These are phyloP conservation scores for Caerostris extrusa DNA, from an alignment of 1,140 invertebrate species.

Conservation along the genomic window DNA sequence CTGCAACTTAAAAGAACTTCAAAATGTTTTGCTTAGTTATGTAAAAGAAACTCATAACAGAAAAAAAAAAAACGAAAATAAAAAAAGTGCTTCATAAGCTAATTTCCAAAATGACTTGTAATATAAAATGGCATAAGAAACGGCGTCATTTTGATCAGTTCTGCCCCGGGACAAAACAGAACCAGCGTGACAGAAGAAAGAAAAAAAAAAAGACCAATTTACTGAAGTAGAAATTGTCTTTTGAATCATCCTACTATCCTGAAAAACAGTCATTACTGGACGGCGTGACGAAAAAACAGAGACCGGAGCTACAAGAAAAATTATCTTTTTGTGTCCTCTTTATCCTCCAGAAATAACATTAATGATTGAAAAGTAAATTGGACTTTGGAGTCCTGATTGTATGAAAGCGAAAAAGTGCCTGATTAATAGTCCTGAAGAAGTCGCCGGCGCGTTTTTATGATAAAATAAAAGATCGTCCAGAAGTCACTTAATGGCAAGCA, in stretches of 20 bases:
- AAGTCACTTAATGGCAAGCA: constrained; percentile 24
- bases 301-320: constrained; percentile 7
- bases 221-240: constrained; percentile 12
- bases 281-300: not conserved
- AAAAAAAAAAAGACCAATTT: constrained; percentile 32
- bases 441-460: constrained; percentile 25
- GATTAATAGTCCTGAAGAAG: constrained; percentile 50
- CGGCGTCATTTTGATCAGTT: constrained; percentile 36
- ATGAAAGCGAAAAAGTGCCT: not conserved
- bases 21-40: not conserved
- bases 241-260: constrained; percentile 9
- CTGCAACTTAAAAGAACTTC: not conserved
- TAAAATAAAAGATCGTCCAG: constrained; percentile 45
- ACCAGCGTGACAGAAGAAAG: not conserved
- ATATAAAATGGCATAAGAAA: constrained; percentile 45
- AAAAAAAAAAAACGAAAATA: not conserved
- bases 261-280: constrained; percentile 51
- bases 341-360: constrained; percentile 14
- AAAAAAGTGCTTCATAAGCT: constrained; percentile 1
- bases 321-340: not conserved
- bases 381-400: constrained; percentile 18
- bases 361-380: constrained; percentile 55
- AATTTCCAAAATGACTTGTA: constrained; percentile 55
- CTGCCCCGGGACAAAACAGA: not conserved
- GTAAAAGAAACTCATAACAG: not conserved